Evolutionary conservation across 1,140 invertebrate genomes (phyloP), one percentile per base, ranked within the genome.

Genomic region (Scaptomyza montana): DNA sequence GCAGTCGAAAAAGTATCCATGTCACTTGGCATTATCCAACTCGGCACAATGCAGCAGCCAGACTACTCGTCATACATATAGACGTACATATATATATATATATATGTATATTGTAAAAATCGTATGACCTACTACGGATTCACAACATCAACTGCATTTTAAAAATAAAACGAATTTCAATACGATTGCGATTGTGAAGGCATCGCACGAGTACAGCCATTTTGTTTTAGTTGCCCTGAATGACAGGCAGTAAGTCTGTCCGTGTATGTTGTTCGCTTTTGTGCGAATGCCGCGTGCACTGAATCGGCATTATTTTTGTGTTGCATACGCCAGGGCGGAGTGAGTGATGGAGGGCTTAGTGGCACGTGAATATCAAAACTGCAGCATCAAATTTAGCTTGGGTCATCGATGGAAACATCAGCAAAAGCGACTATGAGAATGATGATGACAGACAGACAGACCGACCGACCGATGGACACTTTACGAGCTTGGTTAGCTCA

Each of bases 281-380:
- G 63, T 74, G 64, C 43, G 70, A 63, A 73, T 57, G 55, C 65
- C 61, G 66, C 69, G 62, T 51, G 68, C 21, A 25, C 77, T 78
- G 77, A 76, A 78, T 78, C 68, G 69, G 68, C 77, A 78, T 50
- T 67, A 76, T 78, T 76, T 76, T 77, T 78, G 57, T 71, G 55
- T 68, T 78, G 63, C 53, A 71, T 68, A 77, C 63, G 57, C 49
- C 59, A 39, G 19, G 50, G 65, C 41, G 16, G 21, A 2, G 1
- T 1, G 21, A 25, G 21, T 25, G 21, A 25, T 25, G 21, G 21
- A 0, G 45, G 8, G 39, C 12, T n/a, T 25, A 10, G 30, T 64
- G 62, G 74, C 77, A 76, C 74, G 77, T 78, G 47, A 74, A 77
- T 77, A 74, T 76, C 55, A 78, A 78, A 78, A 76, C 63, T 76